Base-by-base conservation (phyloP, 2,888 invertebrate genomes). In the Caenorhabditis angaria region DNA sequence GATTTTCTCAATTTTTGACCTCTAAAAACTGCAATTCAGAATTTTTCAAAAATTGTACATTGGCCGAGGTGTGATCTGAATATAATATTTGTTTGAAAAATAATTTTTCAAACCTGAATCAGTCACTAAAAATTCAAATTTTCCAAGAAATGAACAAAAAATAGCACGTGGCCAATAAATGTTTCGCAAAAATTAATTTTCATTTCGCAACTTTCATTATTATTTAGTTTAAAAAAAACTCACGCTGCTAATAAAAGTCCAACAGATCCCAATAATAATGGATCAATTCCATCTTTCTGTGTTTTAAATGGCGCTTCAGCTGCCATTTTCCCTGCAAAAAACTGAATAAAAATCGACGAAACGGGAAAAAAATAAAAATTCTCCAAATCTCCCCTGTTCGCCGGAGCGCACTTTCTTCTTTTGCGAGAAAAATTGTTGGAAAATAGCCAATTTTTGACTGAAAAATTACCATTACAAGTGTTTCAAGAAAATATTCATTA, bases 261-360 rank as follows among this genome's bases (percentile, higher is more conserved):
- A 24, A 78, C 70, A 0, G 81, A 76, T 27, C 71, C 79, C 22
- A 80, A 12, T 1, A 81, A 72, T 24, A 77, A 59, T 8, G 78
- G 79, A 59, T 78, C 67, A 25, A 78, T 8, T 12, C 78, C 76
- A 5, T 59, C 70, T 41, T 41, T 47, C 1, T 22, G 5, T 24
- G 35, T 41, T 6, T 61, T 51, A 61, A 69, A 73, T 12, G 69
- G 73, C 14, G 25, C 54, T 24, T 54, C 54, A 8, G 25, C 47
- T 24, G 24, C 18, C 59, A 35, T 59, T 54, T 25, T 27, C 24
- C n/a, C n/a, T 41, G 8, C 24, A 41, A 28, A 35, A 60, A 48
- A 48, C 47, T 57, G 20, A 54, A 29, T 22, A 4, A 18, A 41
- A 18, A 18, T 41, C 41, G 41, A 41, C 18, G n/a, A n/a, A n/a